A percentile compares a stretch with the other conserved stretches of the same genome.
Evolutionary conservation across 1,140 invertebrate genomes (phyloP).

Genomic region (Platorchestia sp.): DNA sequence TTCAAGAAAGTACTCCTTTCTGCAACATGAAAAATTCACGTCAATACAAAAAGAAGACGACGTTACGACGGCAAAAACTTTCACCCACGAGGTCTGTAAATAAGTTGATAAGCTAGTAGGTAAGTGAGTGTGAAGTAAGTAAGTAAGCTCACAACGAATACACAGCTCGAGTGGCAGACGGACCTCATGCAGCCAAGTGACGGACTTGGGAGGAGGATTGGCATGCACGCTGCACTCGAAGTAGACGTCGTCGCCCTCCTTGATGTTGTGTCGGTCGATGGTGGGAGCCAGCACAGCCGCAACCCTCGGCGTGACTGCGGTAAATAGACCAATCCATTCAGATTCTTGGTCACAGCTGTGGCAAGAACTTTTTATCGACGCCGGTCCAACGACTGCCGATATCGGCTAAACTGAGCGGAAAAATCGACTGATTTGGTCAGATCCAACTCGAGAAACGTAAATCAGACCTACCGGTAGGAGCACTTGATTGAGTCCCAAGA

Average conservation of each 20-base stretch:
- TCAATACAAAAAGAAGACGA: no score
- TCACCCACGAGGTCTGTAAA: no score
- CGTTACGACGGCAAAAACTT: no score
- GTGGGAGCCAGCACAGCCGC: slow-evolving; percentile 25
- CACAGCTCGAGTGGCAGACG: no score
- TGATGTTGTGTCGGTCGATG: slow-evolving; percentile 71
- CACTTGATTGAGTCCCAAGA: not conserved
- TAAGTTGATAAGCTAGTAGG: no score
- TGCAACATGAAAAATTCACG: no score
- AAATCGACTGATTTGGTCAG: not conserved
- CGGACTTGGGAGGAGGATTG: slow-evolving; percentile 80
- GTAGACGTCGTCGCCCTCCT: slow-evolving; percentile 90
- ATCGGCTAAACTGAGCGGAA: not conserved
- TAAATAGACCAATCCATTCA: slow-evolving; percentile 8
- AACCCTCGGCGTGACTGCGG: slow-evolving; percentile 8
- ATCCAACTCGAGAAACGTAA: not conserved
- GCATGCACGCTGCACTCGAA: slow-evolving; percentile 89
- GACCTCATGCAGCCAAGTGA: slow-evolving; percentile 92
- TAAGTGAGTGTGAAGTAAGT: no score
- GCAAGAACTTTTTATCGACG: slow-evolving; percentile 8
- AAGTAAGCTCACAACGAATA: no score
- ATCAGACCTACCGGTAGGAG: not conserved
- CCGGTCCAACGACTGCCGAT: not conserved
- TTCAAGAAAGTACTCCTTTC: no score
- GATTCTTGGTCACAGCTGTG: not conserved